phyloP scores from a whole-genome alignment of 2,113 vertebrate genomes.

The Pao palembangensis region DNA sequence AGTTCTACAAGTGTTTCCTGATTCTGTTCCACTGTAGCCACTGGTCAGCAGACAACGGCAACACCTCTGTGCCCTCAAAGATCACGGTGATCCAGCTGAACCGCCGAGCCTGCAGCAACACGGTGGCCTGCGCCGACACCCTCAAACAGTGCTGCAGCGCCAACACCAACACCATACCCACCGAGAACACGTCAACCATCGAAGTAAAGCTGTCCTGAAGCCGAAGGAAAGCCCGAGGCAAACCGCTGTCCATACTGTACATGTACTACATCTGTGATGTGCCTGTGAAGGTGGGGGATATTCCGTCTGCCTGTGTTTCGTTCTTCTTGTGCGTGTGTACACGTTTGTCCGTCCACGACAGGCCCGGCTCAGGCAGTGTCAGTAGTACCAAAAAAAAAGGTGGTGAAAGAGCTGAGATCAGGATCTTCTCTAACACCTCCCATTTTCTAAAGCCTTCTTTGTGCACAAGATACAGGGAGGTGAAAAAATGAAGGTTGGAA shows the following conservation, averaged over 20 bases:
- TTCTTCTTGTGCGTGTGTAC: neutral
- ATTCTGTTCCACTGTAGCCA: slow-evolving; percentile 72
- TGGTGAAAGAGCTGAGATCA: neutral
- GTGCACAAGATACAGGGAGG: too few species aligned
- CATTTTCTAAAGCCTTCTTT: too few species aligned
- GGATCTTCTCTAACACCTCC: neutral
- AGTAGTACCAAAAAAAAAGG: neutral
- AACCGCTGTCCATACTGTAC: neutral
- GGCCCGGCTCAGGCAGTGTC: neutral
- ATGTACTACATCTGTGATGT: slow-evolving; percentile 15
- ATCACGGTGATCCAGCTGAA: slow-evolving; percentile 72
- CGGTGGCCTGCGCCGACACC: slow-evolving; percentile 49
- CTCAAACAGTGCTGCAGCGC: slow-evolving; percentile 32
- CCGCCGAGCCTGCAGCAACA: slow-evolving; percentile 63
- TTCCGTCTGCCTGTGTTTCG: neutral
- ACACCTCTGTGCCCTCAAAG: slow-evolving; percentile 68
- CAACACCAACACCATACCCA: slow-evolving; percentile 9
- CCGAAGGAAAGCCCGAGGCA: neutral
- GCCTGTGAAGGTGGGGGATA: slow-evolving; percentile 11
- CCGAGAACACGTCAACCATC: slow-evolving; percentile 14
- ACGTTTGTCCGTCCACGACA: neutral
- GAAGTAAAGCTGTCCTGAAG: slow-evolving; percentile 16
- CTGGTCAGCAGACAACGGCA: slow-evolving; percentile 43
- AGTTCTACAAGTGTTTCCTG: slow-evolving; percentile 85
- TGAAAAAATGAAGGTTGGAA: too few species aligned